Base-by-base conservation (phyloP, 2,888 invertebrate species). In the Drosophila nr. medialis region DNA sequence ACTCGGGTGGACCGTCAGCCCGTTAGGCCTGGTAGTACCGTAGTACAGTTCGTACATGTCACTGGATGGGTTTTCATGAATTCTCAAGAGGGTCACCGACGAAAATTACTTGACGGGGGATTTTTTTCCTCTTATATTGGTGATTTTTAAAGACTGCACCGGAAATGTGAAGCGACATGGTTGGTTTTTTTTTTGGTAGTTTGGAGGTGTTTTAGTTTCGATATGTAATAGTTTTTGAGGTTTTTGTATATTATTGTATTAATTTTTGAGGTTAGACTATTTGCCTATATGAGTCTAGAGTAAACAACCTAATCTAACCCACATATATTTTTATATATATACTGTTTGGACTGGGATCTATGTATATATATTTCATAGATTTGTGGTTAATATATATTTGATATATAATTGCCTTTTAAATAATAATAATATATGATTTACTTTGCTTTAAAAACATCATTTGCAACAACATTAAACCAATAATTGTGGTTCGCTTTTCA, bases 11-110 rank as follows among this genome's bases (percentile, higher is more conserved):
- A 45, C 45, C 15, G 45, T 38, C 38, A n/a, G 24, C 13, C 27
- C n/a, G 36, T 54, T 36, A 54, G 54, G 24, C 34, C 36, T 21
- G 51, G 21, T 15, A 13, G n/a, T 50, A 18, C 30, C 13, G 34
- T 61, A 75, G 60, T 77, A 76, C 76, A 76, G 77, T 76, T 72
- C 36, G 24, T 45, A 42, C 51, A 30, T n/a, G 34, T 45, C 34
- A 42, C 55, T 55, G 29, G 55, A 71, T 62, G 60, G 51, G 27
- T 48, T 71, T 36, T 45, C 34, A 34, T 34, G 27, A 51, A 72
- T 67, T 64, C 61, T 67, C 58, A 67, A 76, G 77, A 61, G 77
- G 72, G 63, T 72, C 72, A 54, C 24, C 27, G 36, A 8, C 34
- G 1, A 30, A 55, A 40, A 53, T 11, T 56, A 21, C 24, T 36